Conservation (phyloP, 2,888 invertebrate species). For the Zaprionus obscuricornis region DNA sequence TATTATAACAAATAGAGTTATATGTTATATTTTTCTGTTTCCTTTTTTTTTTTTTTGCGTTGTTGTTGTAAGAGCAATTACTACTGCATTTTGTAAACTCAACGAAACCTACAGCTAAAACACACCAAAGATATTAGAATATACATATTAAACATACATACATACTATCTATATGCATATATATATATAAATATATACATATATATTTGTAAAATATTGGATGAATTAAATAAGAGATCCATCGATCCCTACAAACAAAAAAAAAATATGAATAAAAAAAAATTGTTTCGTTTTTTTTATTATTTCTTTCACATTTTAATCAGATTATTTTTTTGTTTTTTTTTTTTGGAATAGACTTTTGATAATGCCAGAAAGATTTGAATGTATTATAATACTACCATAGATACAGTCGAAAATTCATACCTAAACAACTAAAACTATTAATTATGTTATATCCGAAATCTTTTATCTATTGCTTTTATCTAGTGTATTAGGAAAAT, state of each 20-base stretch:
- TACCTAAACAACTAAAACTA: no score
- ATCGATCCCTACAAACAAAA: conserved; percentile 48
- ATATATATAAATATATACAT: no score
- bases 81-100: conserved; percentile 76
- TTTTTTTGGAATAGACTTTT: no score
- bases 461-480: no score
- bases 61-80: conserved; percentile 50
- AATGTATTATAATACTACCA: no score
- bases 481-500: no score
- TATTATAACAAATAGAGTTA: conserved; percentile 29
- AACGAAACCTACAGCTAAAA: conserved; percentile 77
- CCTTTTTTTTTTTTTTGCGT: conserved; percentile 21
- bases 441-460: no score
- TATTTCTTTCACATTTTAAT: not conserved
- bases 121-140: conserved; percentile 80
- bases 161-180: no score
- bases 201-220: conserved; percentile 61
- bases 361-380: no score
- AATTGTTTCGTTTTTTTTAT: not conserved
- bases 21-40: conserved; percentile 12
- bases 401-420: no score
- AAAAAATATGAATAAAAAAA: conserved; percentile 2
- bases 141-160: conserved; percentile 28
- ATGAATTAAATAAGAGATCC: conserved; percentile 64
- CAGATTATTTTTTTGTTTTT: not conserved